phyloP scores from a whole-genome alignment of 1,140 invertebrate species.

The Caenorhabditis tropicalis region DNA sequence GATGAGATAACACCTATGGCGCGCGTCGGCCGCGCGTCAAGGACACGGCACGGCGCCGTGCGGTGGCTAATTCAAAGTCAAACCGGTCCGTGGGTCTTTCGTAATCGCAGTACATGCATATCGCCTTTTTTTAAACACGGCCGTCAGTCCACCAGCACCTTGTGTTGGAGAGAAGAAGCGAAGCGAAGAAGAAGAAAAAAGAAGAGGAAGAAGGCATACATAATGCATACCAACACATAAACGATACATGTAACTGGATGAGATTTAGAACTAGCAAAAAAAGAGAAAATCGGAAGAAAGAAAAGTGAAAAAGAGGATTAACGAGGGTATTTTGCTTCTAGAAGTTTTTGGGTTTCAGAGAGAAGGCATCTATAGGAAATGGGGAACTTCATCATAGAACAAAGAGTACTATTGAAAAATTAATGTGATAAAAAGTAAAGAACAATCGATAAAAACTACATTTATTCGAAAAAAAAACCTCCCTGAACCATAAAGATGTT shows the following conservation, averaged over 20 bases:
- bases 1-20: constrained; percentile 37
- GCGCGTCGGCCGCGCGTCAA: constrained; percentile 28
- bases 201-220: background rate
- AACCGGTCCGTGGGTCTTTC: constrained; percentile 7
- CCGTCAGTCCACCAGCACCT: constrained; percentile 2
- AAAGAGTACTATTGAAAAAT: too few relatives aligned
- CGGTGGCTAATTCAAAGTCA: background rate
- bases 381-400: too few relatives aligned
- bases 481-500: too few relatives aligned
- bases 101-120: constrained; percentile 35
- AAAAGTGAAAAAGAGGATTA: background rate
- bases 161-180: constrained; percentile 9
- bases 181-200: background rate
- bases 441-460: too few relatives aligned
- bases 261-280: background rate
- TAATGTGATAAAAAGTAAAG: too few relatives aligned
- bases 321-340: background rate
- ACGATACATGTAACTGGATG: constrained; percentile 44
- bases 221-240: constrained; percentile 43
- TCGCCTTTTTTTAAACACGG: constrained; percentile 21
- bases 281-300: background rate
- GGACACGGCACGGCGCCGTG: constrained; percentile 13
- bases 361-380: too few relatives aligned
- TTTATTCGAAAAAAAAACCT: too few relatives aligned
- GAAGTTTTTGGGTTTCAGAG: background rate